Evolutionary conservation across 1,140 invertebrate species (phyloP).

Genomic region (Psilanteris sp.): DNA sequence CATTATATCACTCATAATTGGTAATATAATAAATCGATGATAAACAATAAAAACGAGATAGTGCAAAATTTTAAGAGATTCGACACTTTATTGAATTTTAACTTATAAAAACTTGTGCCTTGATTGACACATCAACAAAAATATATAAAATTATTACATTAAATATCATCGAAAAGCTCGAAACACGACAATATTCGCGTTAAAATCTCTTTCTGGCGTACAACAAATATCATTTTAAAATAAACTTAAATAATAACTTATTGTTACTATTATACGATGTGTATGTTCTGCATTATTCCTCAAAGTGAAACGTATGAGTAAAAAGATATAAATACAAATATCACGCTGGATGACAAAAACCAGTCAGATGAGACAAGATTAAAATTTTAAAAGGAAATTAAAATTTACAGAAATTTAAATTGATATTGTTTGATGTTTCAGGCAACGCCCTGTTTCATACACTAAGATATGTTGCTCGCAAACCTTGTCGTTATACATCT

Average conservation of each 20-base stretch:
- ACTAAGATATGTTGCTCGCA: conserved; percentile 79
- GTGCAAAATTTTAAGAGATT: conserved; percentile 37
- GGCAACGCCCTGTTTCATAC: conserved; percentile 71
- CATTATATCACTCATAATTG: not conserved
- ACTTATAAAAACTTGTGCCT: conserved; percentile 47
- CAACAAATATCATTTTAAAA: conserved; percentile 46
- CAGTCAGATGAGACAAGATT: conserved; percentile 16
- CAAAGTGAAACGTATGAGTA: not conserved
- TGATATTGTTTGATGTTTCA: conserved; percentile 33
- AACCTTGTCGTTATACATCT: conserved; percentile 75
- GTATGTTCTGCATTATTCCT: conserved; percentile 11
- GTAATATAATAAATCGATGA: conserved; percentile 5
- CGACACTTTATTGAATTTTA: conserved; percentile 53
- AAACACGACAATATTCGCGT: conserved; percentile 43
- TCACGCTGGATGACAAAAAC: conserved; percentile 21
- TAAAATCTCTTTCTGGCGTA: conserved; percentile 49
- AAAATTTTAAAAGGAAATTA: conserved; percentile 2
- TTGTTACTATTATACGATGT: conserved; percentile 10
- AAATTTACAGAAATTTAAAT: conserved; percentile 5
- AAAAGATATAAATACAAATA: conserved; percentile 38
- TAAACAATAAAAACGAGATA: conserved; percentile 16
- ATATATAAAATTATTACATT: conserved; percentile 55
- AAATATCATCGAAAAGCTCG: conserved; percentile 49
- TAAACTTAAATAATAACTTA: conserved; percentile 46
- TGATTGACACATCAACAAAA: conserved; percentile 42